Evolutionary conservation across 2,113 vertebrate species (phyloP), one percentile per base, ranked within the genome.

Genomic region (Lates calcarifer): DNA sequence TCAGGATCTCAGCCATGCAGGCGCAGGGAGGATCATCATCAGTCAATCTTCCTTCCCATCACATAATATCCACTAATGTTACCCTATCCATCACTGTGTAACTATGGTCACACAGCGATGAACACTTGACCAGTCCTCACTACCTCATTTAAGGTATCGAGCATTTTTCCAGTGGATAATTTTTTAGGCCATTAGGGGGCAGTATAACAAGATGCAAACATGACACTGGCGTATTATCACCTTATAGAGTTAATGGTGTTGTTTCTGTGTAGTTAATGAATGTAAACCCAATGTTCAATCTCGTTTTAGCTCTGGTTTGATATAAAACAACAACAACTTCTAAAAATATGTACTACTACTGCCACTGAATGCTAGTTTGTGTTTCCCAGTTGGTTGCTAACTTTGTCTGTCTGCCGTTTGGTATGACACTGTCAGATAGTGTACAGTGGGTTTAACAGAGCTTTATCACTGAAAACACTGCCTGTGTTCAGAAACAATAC

Each of bases 21-120:
- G 14, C 24, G 33, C 80, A 61, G 47, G 20, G 63, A 6, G 67
- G 62, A 81, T 85, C 85, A 71, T 58, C 66, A 82, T 90, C 31
- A 41, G n/a, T 87, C 62, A 47, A 10, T 80, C 47, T 43, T 66
- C 37, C 35, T 17, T 67, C 43, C 43, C 29, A 22, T 75, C 61
- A 75, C 35, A 58, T 79, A 79, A 83, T 77, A 72, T 69, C 28
- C 72, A 24, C 35, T 4, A 31, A 81, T 75, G 47, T 56, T 57
- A 11, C 31, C 24, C 37, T 56, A 29, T 73, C 57, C 65, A 20
- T 70, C 82, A 69, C 56, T 67, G 62, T 37, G 53, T 73, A 35
- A 49, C 63, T 45, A 17, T 67, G 75, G 64, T 73, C 68, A 41
- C 62, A 47, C 17, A 56, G 61, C 41, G 70, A 49, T 70, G 47